Conservation (phyloP, 2,888 invertebrate genomes). For the Erebia epiphron region DNA sequence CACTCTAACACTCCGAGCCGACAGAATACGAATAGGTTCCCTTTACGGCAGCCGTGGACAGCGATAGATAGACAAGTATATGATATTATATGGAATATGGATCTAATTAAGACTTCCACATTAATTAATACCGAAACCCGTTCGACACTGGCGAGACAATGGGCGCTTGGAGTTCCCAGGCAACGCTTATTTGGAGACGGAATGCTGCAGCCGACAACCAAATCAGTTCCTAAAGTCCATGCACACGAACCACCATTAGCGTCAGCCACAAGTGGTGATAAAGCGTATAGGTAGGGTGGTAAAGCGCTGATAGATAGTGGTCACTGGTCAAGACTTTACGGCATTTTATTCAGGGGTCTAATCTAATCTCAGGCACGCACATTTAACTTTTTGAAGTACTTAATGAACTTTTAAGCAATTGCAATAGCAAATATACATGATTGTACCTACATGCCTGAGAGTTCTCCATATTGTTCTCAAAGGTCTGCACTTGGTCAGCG, state of each 20-base stretch:
- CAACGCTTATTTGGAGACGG: slow-evolving; percentile 16
- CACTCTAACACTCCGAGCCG: not conserved
- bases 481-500: too few relatives aligned
- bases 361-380: too few relatives aligned
- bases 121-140: slow-evolving; percentile 14
- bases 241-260: not conserved
- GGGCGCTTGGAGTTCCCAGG: slow-evolving; percentile 4
- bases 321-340: too few relatives aligned
- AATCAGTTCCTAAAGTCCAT: not conserved
- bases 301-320: too few relatives aligned
- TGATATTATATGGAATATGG: too few relatives aligned
- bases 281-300: too few relatives aligned
- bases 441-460: too few relatives aligned
- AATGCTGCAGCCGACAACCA: slow-evolving; percentile 11
- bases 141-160: slow-evolving; percentile 15
- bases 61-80: not conserved
- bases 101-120: slow-evolving; percentile 14
- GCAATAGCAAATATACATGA: too few relatives aligned
- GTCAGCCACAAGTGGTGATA: not conserved
- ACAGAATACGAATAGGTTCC: slow-evolving; percentile 6
- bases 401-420: too few relatives aligned
- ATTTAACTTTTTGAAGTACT: too few relatives aligned
- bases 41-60: not conserved
- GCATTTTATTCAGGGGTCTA: too few relatives aligned
- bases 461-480: too few relatives aligned